Evolutionary conservation across 2,113 vertebrate species (phyloP).

Genomic region (Phoxinus phoxinus): DNA sequence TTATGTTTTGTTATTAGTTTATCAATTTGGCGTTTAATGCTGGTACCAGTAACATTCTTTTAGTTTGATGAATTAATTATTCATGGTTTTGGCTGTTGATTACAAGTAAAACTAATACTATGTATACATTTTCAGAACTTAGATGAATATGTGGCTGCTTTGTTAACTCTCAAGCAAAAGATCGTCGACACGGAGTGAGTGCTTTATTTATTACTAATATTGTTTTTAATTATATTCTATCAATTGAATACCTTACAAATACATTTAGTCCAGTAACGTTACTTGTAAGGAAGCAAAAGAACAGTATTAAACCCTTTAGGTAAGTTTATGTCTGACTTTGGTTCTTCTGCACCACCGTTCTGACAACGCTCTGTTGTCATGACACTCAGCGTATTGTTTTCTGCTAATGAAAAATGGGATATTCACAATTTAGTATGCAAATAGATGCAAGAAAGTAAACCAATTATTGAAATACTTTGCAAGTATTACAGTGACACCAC

Average conservation of each 20-base stretch:
- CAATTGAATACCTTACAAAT: background rate
- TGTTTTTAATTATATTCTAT: background rate
- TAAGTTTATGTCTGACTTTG: background rate
- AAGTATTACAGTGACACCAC: background rate
- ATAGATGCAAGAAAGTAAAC: background rate
- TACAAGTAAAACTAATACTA: background rate
- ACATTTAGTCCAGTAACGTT: background rate
- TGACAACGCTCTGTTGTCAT: background rate
- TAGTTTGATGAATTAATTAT: background rate
- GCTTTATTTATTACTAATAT: background rate
- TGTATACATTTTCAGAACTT: constrained; percentile 82
- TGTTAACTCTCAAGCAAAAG: constrained; percentile 93
- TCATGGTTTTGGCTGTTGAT: background rate
- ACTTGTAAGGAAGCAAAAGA: background rate
- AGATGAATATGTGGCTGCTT: constrained; percentile 89
- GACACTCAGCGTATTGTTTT: background rate
- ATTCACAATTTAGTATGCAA: background rate
- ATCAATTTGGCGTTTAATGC: background rate
- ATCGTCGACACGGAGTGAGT: constrained; percentile 92
- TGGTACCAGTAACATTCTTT: background rate
- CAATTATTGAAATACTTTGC: background rate
- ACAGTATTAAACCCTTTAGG: background rate
- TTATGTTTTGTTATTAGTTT: background rate
- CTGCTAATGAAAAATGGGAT: background rate
- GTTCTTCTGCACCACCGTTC: background rate